Percentiles rank a stretch among this genome's conserved stretches.
Conservation (phyloP, 2,797 vertebrate genomes). For the Podarcis siculus region DNA sequence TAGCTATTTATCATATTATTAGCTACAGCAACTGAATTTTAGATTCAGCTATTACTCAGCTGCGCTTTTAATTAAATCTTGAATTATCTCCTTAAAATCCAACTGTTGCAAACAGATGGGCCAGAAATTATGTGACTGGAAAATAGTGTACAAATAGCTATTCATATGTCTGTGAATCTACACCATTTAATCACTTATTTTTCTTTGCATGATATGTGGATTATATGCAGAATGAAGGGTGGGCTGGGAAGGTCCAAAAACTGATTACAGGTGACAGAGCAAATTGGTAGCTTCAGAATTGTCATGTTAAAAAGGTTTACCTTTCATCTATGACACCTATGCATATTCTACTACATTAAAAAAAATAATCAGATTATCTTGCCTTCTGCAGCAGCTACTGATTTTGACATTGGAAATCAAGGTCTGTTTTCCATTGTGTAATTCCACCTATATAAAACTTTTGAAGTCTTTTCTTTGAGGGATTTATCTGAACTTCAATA, state of each 20-base stretch:
- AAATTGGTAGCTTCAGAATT: background rate
- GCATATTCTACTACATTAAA: background rate
- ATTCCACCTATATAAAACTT: background rate
- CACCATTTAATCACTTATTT: background rate
- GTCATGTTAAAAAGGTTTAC: background rate
- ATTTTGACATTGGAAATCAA: background rate
- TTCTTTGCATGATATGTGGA: background rate
- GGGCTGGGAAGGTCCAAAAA: background rate
- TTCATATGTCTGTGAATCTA: background rate
- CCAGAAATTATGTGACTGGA: background rate
- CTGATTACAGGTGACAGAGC: background rate
- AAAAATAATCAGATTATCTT: background rate
- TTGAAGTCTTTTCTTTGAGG: background rate
- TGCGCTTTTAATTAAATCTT: constrained; percentile 10
- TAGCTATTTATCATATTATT: background rate
- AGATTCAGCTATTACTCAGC: background rate
- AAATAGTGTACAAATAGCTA: background rate
- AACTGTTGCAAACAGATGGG: background rate
- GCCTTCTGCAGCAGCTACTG: background rate
- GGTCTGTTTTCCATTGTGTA: background rate
- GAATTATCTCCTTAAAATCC: background rate
- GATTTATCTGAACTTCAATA: background rate
- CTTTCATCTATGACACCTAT: background rate
- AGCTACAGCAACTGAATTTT: constrained; percentile 2
- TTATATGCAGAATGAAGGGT: background rate